Evolutionary conservation across 1,140 invertebrate species (phyloP), one percentile per base, ranked within the genome.

Genomic region (Hyposmocoma kahamanoa): DNA sequence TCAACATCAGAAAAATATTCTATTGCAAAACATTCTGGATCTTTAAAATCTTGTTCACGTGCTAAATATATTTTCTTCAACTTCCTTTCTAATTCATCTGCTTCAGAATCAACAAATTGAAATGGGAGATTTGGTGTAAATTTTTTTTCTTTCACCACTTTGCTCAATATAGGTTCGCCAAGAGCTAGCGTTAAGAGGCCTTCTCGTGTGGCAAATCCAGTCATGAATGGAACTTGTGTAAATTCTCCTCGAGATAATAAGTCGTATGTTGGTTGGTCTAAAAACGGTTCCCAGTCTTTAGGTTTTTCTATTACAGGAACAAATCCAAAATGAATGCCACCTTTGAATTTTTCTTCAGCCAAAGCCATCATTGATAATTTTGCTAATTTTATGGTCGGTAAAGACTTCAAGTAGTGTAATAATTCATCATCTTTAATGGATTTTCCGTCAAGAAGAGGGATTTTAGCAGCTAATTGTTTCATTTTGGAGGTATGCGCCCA

Each of bases 401-500:
- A 42, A 34, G 50, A 47, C 55, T 81, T 79, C 20, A 86, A 56
- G 47, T 57, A 71, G 24, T 73, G 47, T 0, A 83, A 56, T 20
- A 86, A 42, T 21, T 69, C 50, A 41, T 66, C 48, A 20, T 70
- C 61, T 42, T 70, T 53, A 17, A 41, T 46, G 18, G 76, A 39
- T 22, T 28, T 19, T 56, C 59, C 64, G 28, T 64, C 67, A 3
- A 67, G n/a, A 9, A 44, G 10, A 18, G 76, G 54, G 32, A 83
- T 71, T 34, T 60, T 76, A 24, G 22, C 42, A 2, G 91, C 89
- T 54, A 90, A 84, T 49, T 87, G 72, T 42, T 84, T 72, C 0
- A 90, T 79, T 36, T 89, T 82, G 22, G 72, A 71, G 42, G 89
- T 86, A 19, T 90, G 84, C 13, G 91, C 88, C 92, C 92, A 94